These are phyloP conservation scores for Sesia bembeciformis DNA, from an alignment of 2,888 invertebrate genomes.

Conservation along the genomic window DNA sequence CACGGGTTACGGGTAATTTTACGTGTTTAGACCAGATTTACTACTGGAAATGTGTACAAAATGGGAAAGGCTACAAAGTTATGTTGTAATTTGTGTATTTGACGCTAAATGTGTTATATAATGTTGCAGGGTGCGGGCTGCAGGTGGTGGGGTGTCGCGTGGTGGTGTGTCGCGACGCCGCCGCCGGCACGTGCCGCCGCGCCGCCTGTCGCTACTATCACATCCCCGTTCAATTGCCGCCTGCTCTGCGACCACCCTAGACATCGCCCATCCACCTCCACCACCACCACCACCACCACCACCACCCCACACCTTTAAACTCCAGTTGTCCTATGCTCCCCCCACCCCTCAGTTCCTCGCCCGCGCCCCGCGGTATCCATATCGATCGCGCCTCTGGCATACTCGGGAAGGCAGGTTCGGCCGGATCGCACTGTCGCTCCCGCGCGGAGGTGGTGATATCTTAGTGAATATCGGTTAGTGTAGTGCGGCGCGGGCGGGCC, in stretches of 20 bases:
- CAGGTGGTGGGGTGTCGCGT: conserved; percentile 96
- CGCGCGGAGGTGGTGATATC: conserved; percentile 48
- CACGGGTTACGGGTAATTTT: too few relatives aligned
- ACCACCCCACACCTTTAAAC: conserved; percentile 4
- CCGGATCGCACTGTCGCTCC: conserved; percentile 37
- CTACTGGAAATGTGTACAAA: too few relatives aligned
- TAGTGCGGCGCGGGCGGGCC: conserved; percentile 29
- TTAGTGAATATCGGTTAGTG: conserved; percentile 52
- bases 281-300: conserved; percentile 8
- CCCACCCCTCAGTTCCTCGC: conserved; percentile 21
- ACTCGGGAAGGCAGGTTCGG: conserved; percentile 48
- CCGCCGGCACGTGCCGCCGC: conserved; percentile 93
- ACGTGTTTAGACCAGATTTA: too few relatives aligned
- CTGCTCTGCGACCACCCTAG: conserved; percentile 77
- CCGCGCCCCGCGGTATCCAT: conserved; percentile 47
- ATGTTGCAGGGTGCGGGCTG: conserved; percentile 89
- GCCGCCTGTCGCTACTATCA: conserved; percentile 98
- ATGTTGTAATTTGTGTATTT: too few relatives aligned
- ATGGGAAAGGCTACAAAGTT: too few relatives aligned
- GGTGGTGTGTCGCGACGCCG: conserved; percentile 96
- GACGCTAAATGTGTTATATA: too few relatives aligned
- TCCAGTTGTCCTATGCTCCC: not conserved
- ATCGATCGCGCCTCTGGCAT: conserved; percentile 58
- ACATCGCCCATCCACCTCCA: conserved; percentile 28
- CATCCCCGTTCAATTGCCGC: conserved; percentile 93